A percentile compares a stretch with the other conserved stretches of the same genome.
Evolutionary conservation across 2,797 vertebrate genomes (phyloP).

Genomic region (Liasis olivaceus): DNA sequence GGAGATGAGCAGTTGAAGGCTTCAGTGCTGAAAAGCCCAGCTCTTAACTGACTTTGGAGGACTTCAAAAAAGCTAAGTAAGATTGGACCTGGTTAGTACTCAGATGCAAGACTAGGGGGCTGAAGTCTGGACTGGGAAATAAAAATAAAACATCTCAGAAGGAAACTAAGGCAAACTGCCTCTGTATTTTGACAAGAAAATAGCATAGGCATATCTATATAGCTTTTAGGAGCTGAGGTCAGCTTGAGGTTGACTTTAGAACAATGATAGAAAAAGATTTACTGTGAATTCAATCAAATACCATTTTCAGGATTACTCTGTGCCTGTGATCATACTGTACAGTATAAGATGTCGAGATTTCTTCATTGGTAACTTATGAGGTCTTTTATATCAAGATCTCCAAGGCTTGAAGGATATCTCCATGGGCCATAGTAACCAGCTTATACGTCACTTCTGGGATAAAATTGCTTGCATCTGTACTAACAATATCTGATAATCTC

Average conservation of each 20-base stretch:
- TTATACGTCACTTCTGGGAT: neutral
- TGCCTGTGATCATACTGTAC: neutral
- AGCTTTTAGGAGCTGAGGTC: neutral
- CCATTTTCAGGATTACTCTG: neutral
- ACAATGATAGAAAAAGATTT: neutral
- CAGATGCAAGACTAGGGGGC: neutral
- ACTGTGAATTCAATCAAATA: neutral
- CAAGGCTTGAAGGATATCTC: neutral
- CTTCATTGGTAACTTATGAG: neutral
- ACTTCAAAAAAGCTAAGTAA: neutral
- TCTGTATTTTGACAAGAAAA: neutral
- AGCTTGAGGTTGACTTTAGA: neutral
- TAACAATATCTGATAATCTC: too few relatives aligned
- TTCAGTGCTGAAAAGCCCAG: neutral
- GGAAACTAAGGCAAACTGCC: neutral
- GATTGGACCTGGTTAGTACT: neutral
- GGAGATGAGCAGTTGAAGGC: neutral
- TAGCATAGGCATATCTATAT: neutral
- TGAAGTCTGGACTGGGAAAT: neutral
- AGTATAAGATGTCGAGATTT: neutral
- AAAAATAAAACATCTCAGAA: neutral
- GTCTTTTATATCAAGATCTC: neutral
- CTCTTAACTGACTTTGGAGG: neutral
- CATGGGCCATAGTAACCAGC: neutral
- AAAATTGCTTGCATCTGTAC: neutral